Evolutionary conservation across 2,888 invertebrate species (phyloP).

Genomic region (Drosophila demipolita): DNA sequence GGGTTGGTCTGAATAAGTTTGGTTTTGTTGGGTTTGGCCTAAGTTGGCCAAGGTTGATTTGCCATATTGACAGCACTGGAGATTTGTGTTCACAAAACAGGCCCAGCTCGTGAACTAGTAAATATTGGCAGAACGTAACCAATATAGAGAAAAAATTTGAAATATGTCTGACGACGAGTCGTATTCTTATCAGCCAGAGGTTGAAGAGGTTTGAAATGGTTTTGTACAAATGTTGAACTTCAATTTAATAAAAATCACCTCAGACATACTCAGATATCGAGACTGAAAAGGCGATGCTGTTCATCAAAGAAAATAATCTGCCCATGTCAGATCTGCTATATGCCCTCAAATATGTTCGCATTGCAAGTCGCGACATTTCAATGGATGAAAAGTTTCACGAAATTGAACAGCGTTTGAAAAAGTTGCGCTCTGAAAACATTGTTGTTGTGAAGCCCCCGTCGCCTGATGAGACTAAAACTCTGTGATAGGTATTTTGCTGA

Average conservation of each 20-base stretch:
- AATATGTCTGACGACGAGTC: conserved; percentile 33
- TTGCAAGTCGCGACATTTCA: conserved; percentile 33
- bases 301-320: conserved; percentile 44
- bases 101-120: conserved; percentile 5
- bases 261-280: conserved; percentile 54
- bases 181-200: conserved; percentile 20
- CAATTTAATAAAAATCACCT: not conserved
- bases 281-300: conserved; percentile 42
- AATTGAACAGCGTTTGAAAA: conserved; percentile 14
- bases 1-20: conserved; percentile 7
- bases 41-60: conserved; percentile 31
- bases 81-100: conserved; percentile 17
- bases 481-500: not conserved
- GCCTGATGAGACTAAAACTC: not conserved
- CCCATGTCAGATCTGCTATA: conserved; percentile 59
- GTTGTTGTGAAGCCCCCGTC: conserved; percentile 42
- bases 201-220: conserved; percentile 31
- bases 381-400: conserved; percentile 18
- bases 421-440: conserved; percentile 18
- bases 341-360: conserved; percentile 62
- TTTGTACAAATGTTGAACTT: not conserved
- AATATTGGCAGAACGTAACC: not conserved
- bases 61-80: conserved; percentile 16
- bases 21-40: conserved; percentile 17
- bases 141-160: conserved; percentile 3